Evolutionary conservation across 2,113 vertebrate species (phyloP).

Genomic region (Rhadina sibilatrix): DNA sequence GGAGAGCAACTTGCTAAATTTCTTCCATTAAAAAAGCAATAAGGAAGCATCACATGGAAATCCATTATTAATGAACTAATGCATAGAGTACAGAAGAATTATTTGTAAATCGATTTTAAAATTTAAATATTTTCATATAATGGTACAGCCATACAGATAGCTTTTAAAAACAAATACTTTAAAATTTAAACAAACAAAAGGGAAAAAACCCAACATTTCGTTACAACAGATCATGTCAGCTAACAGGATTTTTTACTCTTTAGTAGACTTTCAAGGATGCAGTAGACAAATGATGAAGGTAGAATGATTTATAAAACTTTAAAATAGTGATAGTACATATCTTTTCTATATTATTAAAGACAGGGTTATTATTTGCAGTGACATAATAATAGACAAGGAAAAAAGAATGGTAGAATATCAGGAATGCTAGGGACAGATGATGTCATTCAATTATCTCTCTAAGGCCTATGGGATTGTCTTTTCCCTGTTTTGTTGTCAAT

Average conservation of each 20-base stretch:
- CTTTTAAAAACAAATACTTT: background rate
- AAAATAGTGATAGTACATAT: background rate
- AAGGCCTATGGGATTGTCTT: background rate
- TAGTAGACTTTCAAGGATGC: background rate
- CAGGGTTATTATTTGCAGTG: background rate
- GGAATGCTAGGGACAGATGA: background rate
- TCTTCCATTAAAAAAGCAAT: constrained; percentile 10
- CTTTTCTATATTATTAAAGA: background rate
- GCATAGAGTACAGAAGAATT: background rate
- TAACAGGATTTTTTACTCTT: background rate
- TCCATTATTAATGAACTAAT: background rate
- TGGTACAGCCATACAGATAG: background rate
- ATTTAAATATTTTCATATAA: background rate
- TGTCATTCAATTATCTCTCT: constrained; percentile 19
- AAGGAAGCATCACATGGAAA: background rate
- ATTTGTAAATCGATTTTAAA: background rate
- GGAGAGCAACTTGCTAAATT: background rate
- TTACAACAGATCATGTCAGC: background rate
- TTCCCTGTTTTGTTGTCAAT: constrained; percentile 14
- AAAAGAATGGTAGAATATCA: background rate
- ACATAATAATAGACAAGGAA: background rate
- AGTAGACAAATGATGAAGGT: background rate
- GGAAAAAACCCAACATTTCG: background rate
- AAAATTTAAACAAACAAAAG: background rate
- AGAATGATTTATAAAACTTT: constrained; percentile 5